Conservation (phyloP, 2,113 vertebrate species). For the Polypterus senegalus region DNA sequence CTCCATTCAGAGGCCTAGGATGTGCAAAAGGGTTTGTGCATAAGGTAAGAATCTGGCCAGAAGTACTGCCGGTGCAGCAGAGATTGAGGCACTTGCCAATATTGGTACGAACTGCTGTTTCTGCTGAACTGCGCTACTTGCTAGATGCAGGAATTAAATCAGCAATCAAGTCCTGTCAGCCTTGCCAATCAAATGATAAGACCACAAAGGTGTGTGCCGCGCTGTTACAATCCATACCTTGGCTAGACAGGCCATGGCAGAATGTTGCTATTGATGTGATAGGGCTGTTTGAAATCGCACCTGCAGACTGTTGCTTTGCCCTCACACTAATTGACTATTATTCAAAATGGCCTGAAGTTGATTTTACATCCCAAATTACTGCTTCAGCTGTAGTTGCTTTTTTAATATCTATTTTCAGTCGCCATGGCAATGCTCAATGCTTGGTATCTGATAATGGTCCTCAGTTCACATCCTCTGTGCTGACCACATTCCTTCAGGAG, state of each 20-base stretch:
- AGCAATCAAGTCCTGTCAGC: slow-evolving; percentile 5
- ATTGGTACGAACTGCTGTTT: no score
- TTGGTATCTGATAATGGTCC: slow-evolving; percentile 11
- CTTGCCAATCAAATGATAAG: slow-evolving; percentile 1
- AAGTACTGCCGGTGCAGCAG: no score
- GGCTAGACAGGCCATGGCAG: slow-evolving; percentile 11
- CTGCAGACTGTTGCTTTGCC: neutral
- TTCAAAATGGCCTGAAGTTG: slow-evolving; percentile 12
- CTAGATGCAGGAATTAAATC: slow-evolving; percentile 1
- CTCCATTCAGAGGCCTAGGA: no score
- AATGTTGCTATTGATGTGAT: slow-evolving; percentile 12
- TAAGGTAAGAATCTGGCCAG: no score
- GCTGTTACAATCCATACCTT: slow-evolving; percentile 8
- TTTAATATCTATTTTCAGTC: slow-evolving; percentile 4
- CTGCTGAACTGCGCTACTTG: no score
- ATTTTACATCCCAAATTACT: slow-evolving; percentile 6
- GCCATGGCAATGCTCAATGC: slow-evolving; percentile 5
- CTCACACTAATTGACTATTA: slow-evolving; percentile 9
- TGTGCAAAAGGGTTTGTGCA: no score
- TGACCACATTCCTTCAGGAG: slow-evolving; percentile 7
- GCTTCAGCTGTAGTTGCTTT: slow-evolving; percentile 6
- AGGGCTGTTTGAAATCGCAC: neutral
- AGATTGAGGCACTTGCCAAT: no score
- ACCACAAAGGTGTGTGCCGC: neutral
- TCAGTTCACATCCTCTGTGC: slow-evolving; percentile 9